These are phyloP conservation scores for Enteromius mattozi DNA, from an alignment of 2,797 vertebrate genomes.

Conservation along the genomic window DNA sequence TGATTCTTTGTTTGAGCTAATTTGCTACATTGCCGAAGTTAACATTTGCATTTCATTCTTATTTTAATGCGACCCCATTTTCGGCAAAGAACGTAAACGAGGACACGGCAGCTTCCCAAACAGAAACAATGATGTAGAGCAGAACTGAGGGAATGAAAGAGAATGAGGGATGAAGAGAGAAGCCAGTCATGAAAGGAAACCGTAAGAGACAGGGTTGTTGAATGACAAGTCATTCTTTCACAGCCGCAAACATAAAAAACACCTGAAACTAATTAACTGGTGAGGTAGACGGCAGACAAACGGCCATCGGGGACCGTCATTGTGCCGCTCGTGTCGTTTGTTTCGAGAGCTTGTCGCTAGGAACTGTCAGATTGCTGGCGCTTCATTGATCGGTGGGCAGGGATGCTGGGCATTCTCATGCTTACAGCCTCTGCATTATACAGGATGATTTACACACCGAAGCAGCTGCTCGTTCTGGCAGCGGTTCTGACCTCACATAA, in stretches of 20 bases:
- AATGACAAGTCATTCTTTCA: constrained; percentile 49
- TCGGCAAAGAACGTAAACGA: constrained; percentile 37
- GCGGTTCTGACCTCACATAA: constrained; percentile 48
- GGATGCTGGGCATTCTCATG: constrained; percentile 61
- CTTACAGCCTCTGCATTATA: constrained; percentile 60
- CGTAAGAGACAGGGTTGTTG: constrained; percentile 23
- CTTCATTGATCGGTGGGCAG: constrained; percentile 61
- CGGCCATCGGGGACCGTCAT: constrained; percentile 18
- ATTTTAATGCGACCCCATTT: not conserved
- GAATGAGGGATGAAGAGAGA: constrained; percentile 30
- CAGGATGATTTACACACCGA: constrained; percentile 68
- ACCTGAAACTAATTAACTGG: constrained; percentile 37
- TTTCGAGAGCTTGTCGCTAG: constrained; percentile 38
- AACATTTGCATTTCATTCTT: not conserved
- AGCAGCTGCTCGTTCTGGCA: constrained; percentile 67
- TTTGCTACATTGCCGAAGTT: not conserved
- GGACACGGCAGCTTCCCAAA: constrained; percentile 43
- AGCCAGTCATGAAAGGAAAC: constrained; percentile 41
- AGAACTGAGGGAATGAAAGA: constrained; percentile 53
- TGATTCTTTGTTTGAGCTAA: no score
- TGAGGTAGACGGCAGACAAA: constrained; percentile 33
- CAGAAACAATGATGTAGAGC: constrained; percentile 48
- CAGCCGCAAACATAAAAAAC: constrained; percentile 24
- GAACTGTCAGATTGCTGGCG: constrained; percentile 46
- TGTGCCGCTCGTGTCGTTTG: constrained; percentile 45